Evolutionary conservation across 2,797 vertebrate species (phyloP).

Genomic region (Antrozous pallidus): DNA sequence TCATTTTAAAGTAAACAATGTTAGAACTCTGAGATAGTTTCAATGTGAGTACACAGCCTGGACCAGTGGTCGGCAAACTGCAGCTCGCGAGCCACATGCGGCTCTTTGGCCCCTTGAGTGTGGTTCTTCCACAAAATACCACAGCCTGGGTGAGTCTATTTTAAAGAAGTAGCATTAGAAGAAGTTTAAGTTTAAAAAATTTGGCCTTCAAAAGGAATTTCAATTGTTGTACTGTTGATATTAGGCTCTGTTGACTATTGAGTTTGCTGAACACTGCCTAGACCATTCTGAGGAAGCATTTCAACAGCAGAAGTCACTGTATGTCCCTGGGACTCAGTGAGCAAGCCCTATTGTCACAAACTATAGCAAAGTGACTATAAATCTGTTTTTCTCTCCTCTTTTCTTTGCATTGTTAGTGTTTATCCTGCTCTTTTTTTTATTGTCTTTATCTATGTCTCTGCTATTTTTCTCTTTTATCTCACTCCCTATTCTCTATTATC

Average conservation of each 20-base stretch:
- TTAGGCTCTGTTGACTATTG: too few species aligned
- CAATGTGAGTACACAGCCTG: neutral
- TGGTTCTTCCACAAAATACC: too few species aligned
- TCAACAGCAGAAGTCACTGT: neutral
- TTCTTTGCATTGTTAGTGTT: neutral
- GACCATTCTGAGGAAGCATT: neutral
- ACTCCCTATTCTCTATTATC: neutral
- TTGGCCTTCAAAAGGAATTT: too few species aligned
- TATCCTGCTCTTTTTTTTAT: neutral
- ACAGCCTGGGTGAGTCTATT: too few species aligned
- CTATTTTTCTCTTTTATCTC: neutral
- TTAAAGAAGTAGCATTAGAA: too few species aligned
- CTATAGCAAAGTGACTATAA: neutral
- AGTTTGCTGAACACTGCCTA: too few species aligned
- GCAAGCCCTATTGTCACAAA: neutral
- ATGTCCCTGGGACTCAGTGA: neutral
- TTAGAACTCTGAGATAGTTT: neutral
- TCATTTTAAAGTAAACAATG: neutral
- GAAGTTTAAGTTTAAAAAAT: too few species aligned
- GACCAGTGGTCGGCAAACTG: too few species aligned
- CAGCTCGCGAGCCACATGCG: too few species aligned
- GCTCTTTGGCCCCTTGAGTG: too few species aligned
- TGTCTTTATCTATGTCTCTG: neutral
- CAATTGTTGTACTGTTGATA: too few species aligned
- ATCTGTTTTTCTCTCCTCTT: accelerated